Evolutionary conservation across 2,888 invertebrate genomes (phyloP), one percentile per base, ranked within the genome.

Genomic region (Stegophylla sp.): DNA sequence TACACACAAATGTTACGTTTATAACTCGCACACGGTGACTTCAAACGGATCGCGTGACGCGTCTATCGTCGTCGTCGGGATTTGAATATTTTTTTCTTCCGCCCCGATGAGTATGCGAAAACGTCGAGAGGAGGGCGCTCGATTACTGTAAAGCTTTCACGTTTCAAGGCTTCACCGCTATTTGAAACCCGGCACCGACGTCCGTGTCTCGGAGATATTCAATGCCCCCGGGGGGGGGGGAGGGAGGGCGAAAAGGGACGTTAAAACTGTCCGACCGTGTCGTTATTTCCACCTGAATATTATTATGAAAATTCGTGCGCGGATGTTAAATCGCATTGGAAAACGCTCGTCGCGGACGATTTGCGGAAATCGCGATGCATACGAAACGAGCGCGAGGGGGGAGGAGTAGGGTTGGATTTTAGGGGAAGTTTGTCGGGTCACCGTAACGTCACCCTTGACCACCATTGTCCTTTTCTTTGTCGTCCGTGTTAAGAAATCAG

Each of bases 161-260:
- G 43, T 74, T 74, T 28, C 45, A 74, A 74, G 66, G 64, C 41
- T 66, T 41, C 41, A n/a, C n/a, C n/a, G 15, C 75, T 66, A 66
- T 76, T 76, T n/a, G 53, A 76, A 76, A 76, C 34, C n/a, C n/a
- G n/a, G 3, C 48, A 10, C 48, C 74, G 41, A 75, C 34, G 64
- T 41, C 51, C 75, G 34, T 64, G 75, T 64, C 75, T 64, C 75
- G 23, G 43, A 66, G 51, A 66, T 66, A 66, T 64, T 64, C 51
- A 51, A 53, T 53, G 51, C 75, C 26, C 75, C n/a, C n/a, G n/a
- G n/a, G n/a, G 1, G 3, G 75, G 66, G 75, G 5, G 41, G 64
- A 28, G 64, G 51, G 34, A 15, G 23, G 17, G 43, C 15, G 17
- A 15, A 9, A 23, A 12, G 48, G 3, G 13, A 41, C 7, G 17